Base-by-base conservation (phyloP, 2,113 vertebrate genomes). In the Mobula birostris region DNA sequence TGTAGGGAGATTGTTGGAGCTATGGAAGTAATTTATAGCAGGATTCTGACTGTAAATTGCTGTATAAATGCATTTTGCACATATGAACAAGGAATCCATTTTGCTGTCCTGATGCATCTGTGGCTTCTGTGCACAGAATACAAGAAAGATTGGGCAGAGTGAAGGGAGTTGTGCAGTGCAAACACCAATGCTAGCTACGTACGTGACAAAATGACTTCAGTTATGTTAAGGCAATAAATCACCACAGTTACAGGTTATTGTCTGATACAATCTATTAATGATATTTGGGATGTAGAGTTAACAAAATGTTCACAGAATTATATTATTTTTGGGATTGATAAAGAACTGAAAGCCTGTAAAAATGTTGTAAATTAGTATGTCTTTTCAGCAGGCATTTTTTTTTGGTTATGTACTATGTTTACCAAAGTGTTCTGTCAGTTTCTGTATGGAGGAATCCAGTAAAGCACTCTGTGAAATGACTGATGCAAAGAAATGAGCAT, bases 401-500 rank as follows among this genome's bases (percentile, higher is more conserved):
- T 95, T 94, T 94, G 29, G 0, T 95, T 95, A 74, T 27, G 85
- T 94, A 8, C 94, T 92, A 94, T 95, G 85, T 93, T 95, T 94
- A 95, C 94, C 95, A 94, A 94, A 94, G 88, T n/a, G 0, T 70
- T 21, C 7, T 91, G 92, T 95, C 94, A 56, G 76, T 66, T 88
- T 95, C 76, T 94, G 79, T 24, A 63, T 48, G 95, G 94, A 95
- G 94, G 4, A 0, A 70, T 94, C 19, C 0, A 0, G 0, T 82
- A 90, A 85, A 94, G 90, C 36, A 19, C 5, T 94, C 94, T 94
- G 94, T 94, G 94, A 95, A 93, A 95, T 95, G 94, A 96, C 79
- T 95, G 94, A 95, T 95, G 95, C 24, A 12, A 88, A 95, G 94
- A 95, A 96, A 96, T 94, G 95, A 96, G 78, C 95, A 95, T 94